Conservation (phyloP, 2,888 invertebrate species). For the Eupsilia transversa region DNA sequence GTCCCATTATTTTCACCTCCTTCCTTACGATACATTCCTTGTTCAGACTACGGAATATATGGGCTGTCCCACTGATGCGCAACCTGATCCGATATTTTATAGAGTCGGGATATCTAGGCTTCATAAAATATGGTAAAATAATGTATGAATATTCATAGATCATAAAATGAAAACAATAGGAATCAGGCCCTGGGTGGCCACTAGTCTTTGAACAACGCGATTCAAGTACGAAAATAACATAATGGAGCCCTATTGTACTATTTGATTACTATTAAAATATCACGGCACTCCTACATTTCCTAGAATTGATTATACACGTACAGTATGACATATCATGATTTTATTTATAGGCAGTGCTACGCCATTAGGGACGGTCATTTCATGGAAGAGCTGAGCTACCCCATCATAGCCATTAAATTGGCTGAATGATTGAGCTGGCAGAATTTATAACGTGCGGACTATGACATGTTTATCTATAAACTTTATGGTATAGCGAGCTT, state of each 20-base stretch:
- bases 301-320: constrained; percentile 30
- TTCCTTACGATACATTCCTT: not conserved
- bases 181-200: not conserved
- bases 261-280: constrained; percentile 21
- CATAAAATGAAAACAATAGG: constrained; percentile 27
- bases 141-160: constrained; percentile 16
- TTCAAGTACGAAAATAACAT: constrained; percentile 15
- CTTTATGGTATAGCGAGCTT: not conserved
- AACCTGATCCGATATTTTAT: not conserved
- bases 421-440: constrained; percentile 19
- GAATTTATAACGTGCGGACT: not conserved
- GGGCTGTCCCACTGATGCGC: not conserved
- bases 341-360: constrained; percentile 39
- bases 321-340: constrained; percentile 39
- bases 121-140: too few relatives aligned
- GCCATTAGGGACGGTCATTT: constrained; percentile 20
- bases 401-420: constrained; percentile 22
- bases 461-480: not conserved
- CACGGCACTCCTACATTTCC: constrained; percentile 6
- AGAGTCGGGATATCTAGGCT: too few relatives aligned
- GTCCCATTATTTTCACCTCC: too few relatives aligned
- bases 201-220: not conserved
- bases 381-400: constrained; percentile 16
- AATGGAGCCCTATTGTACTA: constrained; percentile 1
- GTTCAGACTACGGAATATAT: not conserved